These are phyloP conservation scores for Argyresthia goedartella DNA, from an alignment of 2,888 invertebrate species.

Conservation along the genomic window DNA sequence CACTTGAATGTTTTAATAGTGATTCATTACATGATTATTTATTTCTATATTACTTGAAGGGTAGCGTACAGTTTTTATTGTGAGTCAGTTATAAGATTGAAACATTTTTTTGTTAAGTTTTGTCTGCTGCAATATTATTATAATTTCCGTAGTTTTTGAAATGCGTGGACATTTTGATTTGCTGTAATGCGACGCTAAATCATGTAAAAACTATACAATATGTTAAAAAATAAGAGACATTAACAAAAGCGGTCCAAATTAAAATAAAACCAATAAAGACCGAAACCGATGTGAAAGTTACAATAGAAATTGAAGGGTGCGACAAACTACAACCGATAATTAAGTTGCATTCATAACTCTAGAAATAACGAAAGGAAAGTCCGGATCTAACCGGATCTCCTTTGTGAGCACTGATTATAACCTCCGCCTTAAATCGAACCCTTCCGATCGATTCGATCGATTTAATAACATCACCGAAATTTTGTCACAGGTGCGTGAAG, in stretches of 20 bases:
- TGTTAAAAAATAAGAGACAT: no score
- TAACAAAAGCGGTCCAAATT: no score
- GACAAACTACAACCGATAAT: conserved; percentile 59
- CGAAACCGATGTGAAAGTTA: conserved; percentile 35
- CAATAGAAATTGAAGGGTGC: conserved; percentile 52
- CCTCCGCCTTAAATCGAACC: conserved; percentile 47
- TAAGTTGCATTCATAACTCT: conserved; percentile 67
- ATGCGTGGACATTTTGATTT: no score
- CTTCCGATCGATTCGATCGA: conserved; percentile 61
- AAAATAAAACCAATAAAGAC: no score
- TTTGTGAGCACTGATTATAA: conserved; percentile 61
- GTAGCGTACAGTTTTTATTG: background rate
- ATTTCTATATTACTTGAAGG: conserved; percentile 2
- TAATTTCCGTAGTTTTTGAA: no score
- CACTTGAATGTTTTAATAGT: background rate
- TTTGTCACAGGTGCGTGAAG: conserved; percentile 47
- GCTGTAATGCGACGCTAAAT: no score
- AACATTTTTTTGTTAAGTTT: no score
- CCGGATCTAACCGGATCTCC: conserved; percentile 64
- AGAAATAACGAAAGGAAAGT: conserved; percentile 67
- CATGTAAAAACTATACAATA: no score
- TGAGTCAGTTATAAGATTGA: no score
- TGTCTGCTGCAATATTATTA: no score
- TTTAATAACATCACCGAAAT: conserved; percentile 44
- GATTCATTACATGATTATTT: background rate